phyloP scores from a whole-genome alignment of 2,113 vertebrate genomes.

The Potamarius usumacintae region DNA sequence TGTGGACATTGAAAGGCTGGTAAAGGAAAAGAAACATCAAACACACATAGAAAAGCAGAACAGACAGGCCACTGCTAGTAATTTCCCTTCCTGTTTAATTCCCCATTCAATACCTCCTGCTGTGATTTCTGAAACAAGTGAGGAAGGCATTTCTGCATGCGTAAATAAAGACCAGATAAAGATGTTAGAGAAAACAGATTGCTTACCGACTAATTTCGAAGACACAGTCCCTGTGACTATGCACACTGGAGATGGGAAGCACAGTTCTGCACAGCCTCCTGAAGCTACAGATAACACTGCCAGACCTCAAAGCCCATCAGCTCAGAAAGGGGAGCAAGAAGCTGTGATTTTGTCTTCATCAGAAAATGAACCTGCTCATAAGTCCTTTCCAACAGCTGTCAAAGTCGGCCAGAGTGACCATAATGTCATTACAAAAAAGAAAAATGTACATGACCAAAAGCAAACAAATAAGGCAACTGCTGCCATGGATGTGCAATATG shows the following conservation, averaged over 20 bases:
- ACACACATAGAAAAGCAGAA: conserved; percentile 18
- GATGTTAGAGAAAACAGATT: neutral
- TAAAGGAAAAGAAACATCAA: conserved; percentile 60
- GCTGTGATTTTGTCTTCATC: conserved; percentile 41
- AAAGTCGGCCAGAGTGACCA: neutral
- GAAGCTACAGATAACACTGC: conserved; percentile 14
- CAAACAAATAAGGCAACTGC: neutral
- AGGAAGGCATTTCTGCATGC: neutral
- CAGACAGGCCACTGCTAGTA: conserved; percentile 14
- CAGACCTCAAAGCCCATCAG: conserved; percentile 47
- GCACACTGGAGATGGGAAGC: neutral
- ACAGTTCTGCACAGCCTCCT: conserved; percentile 17
- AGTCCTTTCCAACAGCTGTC: conserved; percentile 33
- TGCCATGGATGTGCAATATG: neutral
- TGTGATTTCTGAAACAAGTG: conserved; percentile 18
- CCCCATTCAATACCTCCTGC: conserved; percentile 5
- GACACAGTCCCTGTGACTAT: neutral
- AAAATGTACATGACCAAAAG: neutral
- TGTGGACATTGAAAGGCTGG: conserved; percentile 71
- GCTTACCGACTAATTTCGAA: conserved; percentile 18
- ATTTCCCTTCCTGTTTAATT: conserved; percentile 8
- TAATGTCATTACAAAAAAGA: neutral
- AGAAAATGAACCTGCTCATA: conserved; percentile 46
- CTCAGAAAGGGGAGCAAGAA: conserved; percentile 44
- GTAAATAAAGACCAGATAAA: conserved; percentile 16